These are phyloP conservation scores for Tetrao urogallus DNA, from an alignment of 2,113 vertebrate species.

Conservation along the genomic window DNA sequence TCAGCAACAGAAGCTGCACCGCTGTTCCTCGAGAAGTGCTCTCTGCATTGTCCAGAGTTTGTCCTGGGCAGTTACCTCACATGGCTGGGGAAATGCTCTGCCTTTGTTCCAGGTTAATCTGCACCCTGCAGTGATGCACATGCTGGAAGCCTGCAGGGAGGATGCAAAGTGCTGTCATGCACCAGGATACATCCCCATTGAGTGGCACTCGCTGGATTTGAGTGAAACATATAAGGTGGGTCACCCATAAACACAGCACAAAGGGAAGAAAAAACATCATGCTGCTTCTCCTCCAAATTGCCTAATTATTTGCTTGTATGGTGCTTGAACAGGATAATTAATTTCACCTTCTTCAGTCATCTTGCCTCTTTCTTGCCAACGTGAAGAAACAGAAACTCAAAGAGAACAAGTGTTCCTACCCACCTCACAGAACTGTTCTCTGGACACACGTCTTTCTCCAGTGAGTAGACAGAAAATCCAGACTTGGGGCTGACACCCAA, in stretches of 20 bases:
- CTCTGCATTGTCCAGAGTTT: background rate
- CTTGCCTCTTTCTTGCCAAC: background rate
- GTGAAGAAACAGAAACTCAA: background rate
- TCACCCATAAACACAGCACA: background rate
- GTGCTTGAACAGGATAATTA: background rate
- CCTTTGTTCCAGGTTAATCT: background rate
- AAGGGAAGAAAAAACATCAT: background rate
- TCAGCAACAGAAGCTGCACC: background rate
- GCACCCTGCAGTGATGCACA: background rate
- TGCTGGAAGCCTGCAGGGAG: fast-evolving
- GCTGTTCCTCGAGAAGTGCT: background rate
- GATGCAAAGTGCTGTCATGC: background rate
- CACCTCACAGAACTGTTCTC: background rate
- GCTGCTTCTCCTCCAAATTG: background rate
- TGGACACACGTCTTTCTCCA: background rate
- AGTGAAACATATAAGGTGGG: background rate
- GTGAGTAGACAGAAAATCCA: background rate
- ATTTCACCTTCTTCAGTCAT: background rate
- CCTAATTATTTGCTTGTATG: background rate
- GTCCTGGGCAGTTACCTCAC: background rate
- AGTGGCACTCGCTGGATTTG: background rate
- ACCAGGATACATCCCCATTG: background rate
- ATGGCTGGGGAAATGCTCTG: fast-evolving
- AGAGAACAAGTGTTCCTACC: background rate
- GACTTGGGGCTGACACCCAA: background rate